Conservation (phyloP, 2,888 invertebrate species). For the Monochamus alternatus region DNA sequence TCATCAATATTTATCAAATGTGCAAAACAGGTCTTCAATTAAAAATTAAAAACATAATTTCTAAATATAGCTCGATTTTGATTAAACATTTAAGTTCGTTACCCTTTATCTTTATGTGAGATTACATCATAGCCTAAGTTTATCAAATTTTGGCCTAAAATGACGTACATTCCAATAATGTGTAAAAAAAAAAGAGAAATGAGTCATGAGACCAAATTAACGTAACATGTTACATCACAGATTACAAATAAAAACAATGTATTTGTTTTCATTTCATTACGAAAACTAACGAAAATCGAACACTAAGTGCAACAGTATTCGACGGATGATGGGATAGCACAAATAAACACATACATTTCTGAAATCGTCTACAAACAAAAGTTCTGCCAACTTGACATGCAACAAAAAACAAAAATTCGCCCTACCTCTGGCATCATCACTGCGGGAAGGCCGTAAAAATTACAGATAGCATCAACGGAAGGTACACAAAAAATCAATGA, state of each 20-base stretch:
- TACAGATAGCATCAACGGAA: conserved; percentile 36
- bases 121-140: too few species aligned
- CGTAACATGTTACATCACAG: background rate
- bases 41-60: too few species aligned
- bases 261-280: conserved; percentile 1
- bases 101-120: too few species aligned
- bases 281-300: background rate
- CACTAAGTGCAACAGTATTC: background rate
- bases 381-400: conserved; percentile 25
- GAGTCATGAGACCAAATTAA: too few species aligned
- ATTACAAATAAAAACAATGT: background rate
- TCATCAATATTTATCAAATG: too few species aligned
- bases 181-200: too few species aligned
- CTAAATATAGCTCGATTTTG: too few species aligned
- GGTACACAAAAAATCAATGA: background rate
- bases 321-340: background rate
- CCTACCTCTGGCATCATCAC: conserved; percentile 45
- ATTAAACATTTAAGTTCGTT: too few species aligned
- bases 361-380: background rate
- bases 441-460: conserved; percentile 35
- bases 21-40: too few species aligned
- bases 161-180: too few species aligned
- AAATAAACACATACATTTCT: background rate
- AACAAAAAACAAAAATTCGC: conserved; percentile 15
- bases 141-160: too few species aligned